A percentile compares a stretch with the other conserved stretches of the same genome.
These are phyloP conservation scores for Macrophya alboannulata DNA, from an alignment of 2,888 invertebrate species.

Conservation along the genomic window DNA sequence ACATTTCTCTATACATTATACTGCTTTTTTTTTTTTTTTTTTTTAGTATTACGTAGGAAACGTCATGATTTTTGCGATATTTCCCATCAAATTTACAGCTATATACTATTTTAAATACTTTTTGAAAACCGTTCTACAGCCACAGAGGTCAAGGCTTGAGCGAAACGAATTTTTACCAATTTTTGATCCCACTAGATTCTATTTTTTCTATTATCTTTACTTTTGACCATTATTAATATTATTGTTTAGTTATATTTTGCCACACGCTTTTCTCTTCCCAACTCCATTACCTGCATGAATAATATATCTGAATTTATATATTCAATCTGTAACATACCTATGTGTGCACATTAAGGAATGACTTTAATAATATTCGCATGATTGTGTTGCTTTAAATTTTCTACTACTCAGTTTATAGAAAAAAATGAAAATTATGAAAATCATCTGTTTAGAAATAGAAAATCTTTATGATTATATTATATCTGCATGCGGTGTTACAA, in stretches of 20 bases:
- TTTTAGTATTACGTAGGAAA: not conserved
- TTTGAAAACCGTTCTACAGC: conserved; percentile 15
- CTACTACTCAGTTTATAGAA: not conserved
- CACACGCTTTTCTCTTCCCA: conserved; percentile 30
- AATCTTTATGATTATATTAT: not conserved
- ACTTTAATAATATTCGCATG: conserved; percentile 38
- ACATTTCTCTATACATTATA: not conserved
- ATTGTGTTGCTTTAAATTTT: conserved; percentile 18
- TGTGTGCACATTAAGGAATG: conserved; percentile 19
- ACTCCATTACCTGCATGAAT: conserved; percentile 28
- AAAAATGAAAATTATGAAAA: no score
- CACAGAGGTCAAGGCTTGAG: not conserved
- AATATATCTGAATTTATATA: not conserved
- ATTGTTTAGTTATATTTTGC: not conserved
- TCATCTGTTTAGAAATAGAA: no score
- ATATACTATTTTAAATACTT: not conserved
- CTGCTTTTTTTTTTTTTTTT: not conserved
- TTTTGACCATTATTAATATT: not conserved
- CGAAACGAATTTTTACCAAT: conserved; percentile 12
- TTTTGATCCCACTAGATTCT: conserved; percentile 1
- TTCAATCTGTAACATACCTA: not conserved
- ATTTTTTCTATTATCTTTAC: not conserved
- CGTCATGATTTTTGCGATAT: not conserved
- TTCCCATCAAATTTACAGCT: not conserved
- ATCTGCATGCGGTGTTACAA: conserved; percentile 37